phyloP scores from a whole-genome alignment of 2,113 vertebrate genomes.

The Noctilio leporinus region DNA sequence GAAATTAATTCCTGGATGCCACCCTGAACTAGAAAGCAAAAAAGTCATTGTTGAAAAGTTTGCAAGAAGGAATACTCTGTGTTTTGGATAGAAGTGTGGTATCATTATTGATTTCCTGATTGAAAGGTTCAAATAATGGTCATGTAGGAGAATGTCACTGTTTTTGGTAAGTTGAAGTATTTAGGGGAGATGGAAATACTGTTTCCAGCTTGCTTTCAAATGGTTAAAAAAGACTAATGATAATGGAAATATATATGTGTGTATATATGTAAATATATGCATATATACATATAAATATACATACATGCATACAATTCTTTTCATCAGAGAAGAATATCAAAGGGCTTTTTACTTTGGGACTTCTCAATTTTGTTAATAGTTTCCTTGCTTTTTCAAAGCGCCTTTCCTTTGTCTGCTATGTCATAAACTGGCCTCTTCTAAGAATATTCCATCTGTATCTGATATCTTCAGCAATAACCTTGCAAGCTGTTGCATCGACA shows the following conservation, averaged over 20 bases:
- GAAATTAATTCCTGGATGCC: neutral
- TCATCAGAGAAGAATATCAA: no score
- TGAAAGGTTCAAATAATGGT: neutral
- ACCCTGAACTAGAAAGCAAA: neutral
- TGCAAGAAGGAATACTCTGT: neutral
- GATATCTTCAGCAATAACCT: no score
- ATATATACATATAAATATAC: neutral
- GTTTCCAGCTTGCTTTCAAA: neutral
- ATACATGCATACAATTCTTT: neutral
- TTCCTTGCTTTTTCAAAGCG: no score
- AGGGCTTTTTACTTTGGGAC: no score
- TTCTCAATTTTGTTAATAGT: no score
- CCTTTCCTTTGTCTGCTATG: no score
- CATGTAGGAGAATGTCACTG: neutral
- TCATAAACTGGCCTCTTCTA: no score
- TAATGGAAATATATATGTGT: neutral
- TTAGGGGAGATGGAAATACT: neutral
- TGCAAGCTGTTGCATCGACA: no score
- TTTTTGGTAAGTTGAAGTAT: neutral
- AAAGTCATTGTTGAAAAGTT: neutral
- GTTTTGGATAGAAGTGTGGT: neutral
- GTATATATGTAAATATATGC: neutral
- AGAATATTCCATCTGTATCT: no score
- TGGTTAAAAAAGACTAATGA: neutral
- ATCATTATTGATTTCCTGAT: neutral